Conservation (phyloP, 2,888 invertebrate species). For the Leptopilina drosophilae region DNA sequence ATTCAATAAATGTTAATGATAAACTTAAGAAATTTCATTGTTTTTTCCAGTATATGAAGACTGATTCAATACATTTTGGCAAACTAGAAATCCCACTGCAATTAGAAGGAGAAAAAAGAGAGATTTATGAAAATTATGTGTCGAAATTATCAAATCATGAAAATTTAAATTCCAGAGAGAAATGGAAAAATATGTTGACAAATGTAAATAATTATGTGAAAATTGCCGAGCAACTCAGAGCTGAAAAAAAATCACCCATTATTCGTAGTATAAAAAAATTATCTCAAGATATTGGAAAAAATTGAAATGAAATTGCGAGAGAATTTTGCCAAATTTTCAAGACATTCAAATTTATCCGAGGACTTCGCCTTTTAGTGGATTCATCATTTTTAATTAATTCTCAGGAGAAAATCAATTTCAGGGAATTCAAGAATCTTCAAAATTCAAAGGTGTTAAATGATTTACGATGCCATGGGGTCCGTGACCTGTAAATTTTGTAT, state of each 20-base stretch:
- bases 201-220: slow-evolving; percentile 63
- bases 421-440: background rate
- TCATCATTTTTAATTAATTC: background rate
- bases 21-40: background rate
- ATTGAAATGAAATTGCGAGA: background rate
- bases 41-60: slow-evolving; percentile 20
- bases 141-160: background rate
- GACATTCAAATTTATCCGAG: background rate
- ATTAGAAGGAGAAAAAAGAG: background rate
- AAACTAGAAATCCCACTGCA: background rate
- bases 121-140: background rate
- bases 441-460: background rate
- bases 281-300: background rate
- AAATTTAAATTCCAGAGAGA: slow-evolving; percentile 40
- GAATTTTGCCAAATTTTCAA: background rate
- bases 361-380: background rate
- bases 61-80: background rate
- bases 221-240: slow-evolving; percentile 62
- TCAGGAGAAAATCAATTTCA: background rate
- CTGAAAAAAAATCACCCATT: slow-evolving; percentile 56
- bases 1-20: no score
- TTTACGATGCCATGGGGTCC: background rate
- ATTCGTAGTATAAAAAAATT: slow-evolving; percentile 54
- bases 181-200: slow-evolving; percentile 52
- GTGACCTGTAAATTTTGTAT: slow-evolving; percentile 13